These are phyloP conservation scores for Imbricaverruca yamaguchii DNA, from an alignment of 2,888 invertebrate genomes.

Conservation along the genomic window DNA sequence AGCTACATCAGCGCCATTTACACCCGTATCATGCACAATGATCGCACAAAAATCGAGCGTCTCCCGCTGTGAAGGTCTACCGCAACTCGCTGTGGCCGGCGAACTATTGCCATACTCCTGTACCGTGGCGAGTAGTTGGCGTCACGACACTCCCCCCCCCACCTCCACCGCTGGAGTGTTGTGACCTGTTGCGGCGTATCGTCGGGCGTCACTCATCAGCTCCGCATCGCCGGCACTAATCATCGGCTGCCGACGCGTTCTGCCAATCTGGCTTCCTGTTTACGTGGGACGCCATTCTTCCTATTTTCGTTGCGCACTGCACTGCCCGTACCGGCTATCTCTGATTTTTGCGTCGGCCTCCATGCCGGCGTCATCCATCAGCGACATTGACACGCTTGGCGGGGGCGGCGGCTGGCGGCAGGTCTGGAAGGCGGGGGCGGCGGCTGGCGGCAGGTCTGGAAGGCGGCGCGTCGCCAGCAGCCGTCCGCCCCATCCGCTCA, in stretches of 20 bases:
- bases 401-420: background rate
- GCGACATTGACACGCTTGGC: background rate
- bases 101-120: no score
- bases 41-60: no score
- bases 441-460: background rate
- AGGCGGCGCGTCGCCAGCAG: no score
- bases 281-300: background rate
- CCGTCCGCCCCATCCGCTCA: no score
- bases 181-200: no score
- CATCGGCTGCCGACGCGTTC: background rate
- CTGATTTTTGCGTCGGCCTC: background rate
- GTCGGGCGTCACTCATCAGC: background rate
- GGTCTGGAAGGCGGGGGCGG: background rate
- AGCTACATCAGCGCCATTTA: no score
- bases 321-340: background rate
- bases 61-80: no score
- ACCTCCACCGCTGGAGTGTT: no score
- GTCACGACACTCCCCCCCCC: no score
- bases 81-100: no score
- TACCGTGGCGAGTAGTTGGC: no score
- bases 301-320: constrained; percentile 1
- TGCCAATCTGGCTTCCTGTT: background rate
- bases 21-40: no score
- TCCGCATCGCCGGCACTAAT: background rate
- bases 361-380: background rate